phyloP scores from a whole-genome alignment of 2,113 vertebrate species.

The Anoplopoma fimbria region DNA sequence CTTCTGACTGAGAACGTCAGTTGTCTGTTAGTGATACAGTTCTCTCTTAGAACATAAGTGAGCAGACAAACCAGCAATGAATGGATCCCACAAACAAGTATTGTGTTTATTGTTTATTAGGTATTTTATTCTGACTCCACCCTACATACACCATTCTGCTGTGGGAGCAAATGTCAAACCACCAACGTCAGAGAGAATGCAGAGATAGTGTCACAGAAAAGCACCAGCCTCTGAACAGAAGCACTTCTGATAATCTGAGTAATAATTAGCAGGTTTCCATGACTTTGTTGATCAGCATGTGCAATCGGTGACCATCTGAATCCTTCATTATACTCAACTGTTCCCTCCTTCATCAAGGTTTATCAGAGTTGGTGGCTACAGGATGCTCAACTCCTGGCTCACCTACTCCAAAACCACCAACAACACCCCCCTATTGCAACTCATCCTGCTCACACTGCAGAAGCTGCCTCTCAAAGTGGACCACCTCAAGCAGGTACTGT shows the following conservation, averaged over 20 bases:
- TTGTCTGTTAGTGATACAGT: too few relatives aligned
- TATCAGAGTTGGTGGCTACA: constrained; percentile 93
- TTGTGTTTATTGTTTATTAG: too few relatives aligned
- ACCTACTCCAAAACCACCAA: constrained; percentile 91
- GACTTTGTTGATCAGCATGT: neutral
- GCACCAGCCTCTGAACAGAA: neutral
- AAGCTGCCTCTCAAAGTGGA: constrained; percentile 95
- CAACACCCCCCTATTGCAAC: constrained; percentile 92
- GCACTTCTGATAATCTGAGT: neutral
- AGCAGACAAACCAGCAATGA: neutral
- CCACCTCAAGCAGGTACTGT: constrained; percentile 92
- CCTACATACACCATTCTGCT: neutral
- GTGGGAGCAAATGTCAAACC: neutral
- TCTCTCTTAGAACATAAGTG: neutral
- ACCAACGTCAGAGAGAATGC: neutral
- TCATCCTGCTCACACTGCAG: constrained; percentile 93
- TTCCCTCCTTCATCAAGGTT: constrained; percentile 80
- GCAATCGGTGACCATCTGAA: too few relatives aligned
- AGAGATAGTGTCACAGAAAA: neutral
- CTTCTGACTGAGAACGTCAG: neutral
- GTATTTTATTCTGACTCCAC: neutral
- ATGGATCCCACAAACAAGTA: neutral
- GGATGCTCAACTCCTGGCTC: constrained; percentile 93
- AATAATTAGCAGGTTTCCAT: neutral
- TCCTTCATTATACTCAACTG: neutral